Conservation (phyloP, 2,797 vertebrate species). For the Phrynocephalus vlangalii region DNA sequence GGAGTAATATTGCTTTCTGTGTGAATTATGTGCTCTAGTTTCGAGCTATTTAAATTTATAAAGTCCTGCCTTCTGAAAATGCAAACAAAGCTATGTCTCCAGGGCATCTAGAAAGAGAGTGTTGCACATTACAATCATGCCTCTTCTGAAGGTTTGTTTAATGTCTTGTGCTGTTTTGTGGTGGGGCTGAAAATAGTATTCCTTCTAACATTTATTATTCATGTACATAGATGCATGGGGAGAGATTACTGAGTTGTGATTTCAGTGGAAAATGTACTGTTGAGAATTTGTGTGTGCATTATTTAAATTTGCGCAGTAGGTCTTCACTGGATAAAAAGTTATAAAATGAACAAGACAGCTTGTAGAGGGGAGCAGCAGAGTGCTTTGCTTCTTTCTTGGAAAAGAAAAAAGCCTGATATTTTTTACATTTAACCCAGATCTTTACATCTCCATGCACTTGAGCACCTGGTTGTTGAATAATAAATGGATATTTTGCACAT, state of each 20-base stretch:
- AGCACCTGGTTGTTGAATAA: conserved; percentile 52
- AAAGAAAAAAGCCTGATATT: conserved; percentile 24
- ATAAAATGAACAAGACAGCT: conserved; percentile 41
- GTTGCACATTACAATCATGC: conserved; percentile 68
- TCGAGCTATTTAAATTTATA: conserved; percentile 72
- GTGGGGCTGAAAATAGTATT: conserved; percentile 13
- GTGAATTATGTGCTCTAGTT: conserved; percentile 69
- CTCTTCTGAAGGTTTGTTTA: conserved; percentile 70
- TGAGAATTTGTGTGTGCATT: conserved; percentile 62
- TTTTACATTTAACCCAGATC: conserved; percentile 22
- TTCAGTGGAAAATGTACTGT: conserved; percentile 65
- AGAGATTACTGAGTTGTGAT: conserved; percentile 70
- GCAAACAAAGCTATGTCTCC: conserved; percentile 66
- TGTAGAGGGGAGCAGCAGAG: conserved; percentile 49
- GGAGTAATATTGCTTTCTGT: conserved; percentile 54
- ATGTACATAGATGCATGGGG: conserved; percentile 61
- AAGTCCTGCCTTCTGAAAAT: conserved; percentile 65
- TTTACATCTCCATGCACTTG: conserved; percentile 22
- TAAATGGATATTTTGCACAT: background rate
- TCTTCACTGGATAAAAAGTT: conserved; percentile 47
- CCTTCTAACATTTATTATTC: conserved; percentile 71
- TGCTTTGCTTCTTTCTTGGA: conserved; percentile 37
- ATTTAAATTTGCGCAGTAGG: conserved; percentile 68
- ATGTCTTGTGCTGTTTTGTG: conserved; percentile 47
- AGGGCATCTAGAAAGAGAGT: conserved; percentile 57